Base-by-base conservation (phyloP, 2,113 vertebrate species). In the Apistogramma diplotaenia region DNA sequence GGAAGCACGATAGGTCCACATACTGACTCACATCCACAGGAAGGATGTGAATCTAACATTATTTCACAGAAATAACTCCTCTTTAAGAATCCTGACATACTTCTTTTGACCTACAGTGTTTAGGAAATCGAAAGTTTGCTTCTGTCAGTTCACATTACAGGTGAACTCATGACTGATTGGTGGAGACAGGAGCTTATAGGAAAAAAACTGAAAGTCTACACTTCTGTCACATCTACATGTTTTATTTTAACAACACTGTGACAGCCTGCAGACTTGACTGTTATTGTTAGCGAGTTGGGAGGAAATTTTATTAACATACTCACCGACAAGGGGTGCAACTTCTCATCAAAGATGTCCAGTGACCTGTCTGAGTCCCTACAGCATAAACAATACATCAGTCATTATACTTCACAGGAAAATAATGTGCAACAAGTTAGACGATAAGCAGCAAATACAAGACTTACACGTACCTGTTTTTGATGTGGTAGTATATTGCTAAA, bases 291-390 rank as follows among this genome's bases (percentile, higher is more conserved):
- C 29, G 25, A 70, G 5, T 16, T 29, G 43, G 43, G 0, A 70
- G 16, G 27, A 43, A 29, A 65, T 33, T 16, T 12, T 18, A 29
- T 59, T 0, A 27, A 57, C 8, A 74, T 37, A 90, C 93, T 93
- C 96, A 99, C 98, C 92, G 98, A 97, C 91, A 99, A 96, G 78
- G 98, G 98, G 92, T 99, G 98, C 94, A 99, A 96, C 94, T 99
- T 99, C 95, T 99, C 98, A 95, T 99, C 97, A 94, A 99, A 99
- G 94, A 99, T 99, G 95, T 99, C 98, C 95, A 99, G 95, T 73
- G 98, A 95, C 95, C 95, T 96, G 31, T 97, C 96, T 40, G 96
- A 96, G 91, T 99, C 98, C 96, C 98, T 99, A 37, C 70, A 87
- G 58, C 40, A 75, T 27, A 84, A 72, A 79, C 1, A 65, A 27